Evolutionary conservation across 2,888 invertebrate genomes (phyloP), one percentile per base, ranked within the genome.

Genomic region (Calameuta filiformis): DNA sequence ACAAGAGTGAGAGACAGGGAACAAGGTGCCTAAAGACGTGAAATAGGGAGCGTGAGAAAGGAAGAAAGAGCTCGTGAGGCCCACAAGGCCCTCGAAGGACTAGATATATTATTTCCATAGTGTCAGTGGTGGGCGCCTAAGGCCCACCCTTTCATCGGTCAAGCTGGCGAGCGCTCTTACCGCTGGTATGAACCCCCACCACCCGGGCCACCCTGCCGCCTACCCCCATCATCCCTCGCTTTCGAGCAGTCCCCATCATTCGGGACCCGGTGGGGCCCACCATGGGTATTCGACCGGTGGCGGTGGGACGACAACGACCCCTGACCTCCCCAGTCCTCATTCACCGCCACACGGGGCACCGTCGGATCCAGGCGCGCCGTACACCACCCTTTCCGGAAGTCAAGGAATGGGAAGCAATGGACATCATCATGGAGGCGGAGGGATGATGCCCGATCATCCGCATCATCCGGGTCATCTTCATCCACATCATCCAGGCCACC

Each of bases 181-280:
- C 93, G 94, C 95, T 93, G 96, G 96, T 93, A 97, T 97, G 97
- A 97, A 97, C 95, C 96, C 96, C 93, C 96, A 96, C 93, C 96
- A 96, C 94, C 96, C 89, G 88, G 89, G 89, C 84, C 90, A 90
- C 83, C 87, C 89, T 77, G 87, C 89, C 83, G 87, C 87, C 92
- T 95, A 94, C 91, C 93, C 92, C 85, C 91, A 91, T 87, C 91
- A 91, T 83, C 89, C 93, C 92, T 88, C 92, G 91, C 83, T 92
- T 89, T 87, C 93, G 91, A 89, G 92, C 90, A 85, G 93, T 92
- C 90, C 91, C 79, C 90, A 91, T 87, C 91, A 92, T 81, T 91
- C 92, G 76, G 86, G 89, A 79, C 87, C 90, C 77, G 89, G 90
- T 81, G 88, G 88, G 80, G 85, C 89, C 79, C 88, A 90, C 82